A percentile compares a stretch with the other conserved stretches of the same genome.
Conservation (phyloP, 2,888 invertebrate species). For the Ditylenchus weischeri region DNA sequence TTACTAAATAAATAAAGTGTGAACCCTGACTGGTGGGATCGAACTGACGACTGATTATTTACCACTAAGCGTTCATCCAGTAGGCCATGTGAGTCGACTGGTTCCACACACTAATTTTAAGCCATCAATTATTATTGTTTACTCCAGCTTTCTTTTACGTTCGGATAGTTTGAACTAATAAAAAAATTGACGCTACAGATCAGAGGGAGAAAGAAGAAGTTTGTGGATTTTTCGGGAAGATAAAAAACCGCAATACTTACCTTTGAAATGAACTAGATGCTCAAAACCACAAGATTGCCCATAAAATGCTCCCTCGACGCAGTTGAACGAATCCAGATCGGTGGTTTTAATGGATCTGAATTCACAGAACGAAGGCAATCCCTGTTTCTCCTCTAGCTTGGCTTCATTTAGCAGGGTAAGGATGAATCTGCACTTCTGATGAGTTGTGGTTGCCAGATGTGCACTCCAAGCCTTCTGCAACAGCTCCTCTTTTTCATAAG, state of each 20-base stretch:
- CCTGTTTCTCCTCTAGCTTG: slow-evolving; percentile 8
- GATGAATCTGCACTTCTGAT: slow-evolving; percentile 15
- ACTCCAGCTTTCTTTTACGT: too few relatives aligned
- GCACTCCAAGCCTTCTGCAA: slow-evolving; percentile 16
- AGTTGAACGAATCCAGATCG: slow-evolving; percentile 1
- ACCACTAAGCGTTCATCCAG: too few relatives aligned
- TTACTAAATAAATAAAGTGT: too few relatives aligned
- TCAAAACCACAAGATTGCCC: slow-evolving; percentile 10
- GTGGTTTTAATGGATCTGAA: not conserved
- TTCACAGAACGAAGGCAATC: slow-evolving; percentile 9
- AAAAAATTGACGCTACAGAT: too few relatives aligned
- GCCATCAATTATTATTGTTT: too few relatives aligned
- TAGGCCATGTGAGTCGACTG: too few relatives aligned
- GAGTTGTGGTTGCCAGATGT: slow-evolving; percentile 14
- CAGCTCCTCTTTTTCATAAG: slow-evolving; percentile 11
- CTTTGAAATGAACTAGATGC: slow-evolving; percentile 13
- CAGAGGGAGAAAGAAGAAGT: too few relatives aligned
- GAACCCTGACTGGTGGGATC: too few relatives aligned
- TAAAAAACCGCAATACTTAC: not conserved
- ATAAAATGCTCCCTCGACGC: slow-evolving; percentile 8
- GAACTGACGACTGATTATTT: too few relatives aligned
- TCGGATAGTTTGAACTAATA: too few relatives aligned
- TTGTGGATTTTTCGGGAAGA: too few relatives aligned
- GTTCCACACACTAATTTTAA: too few relatives aligned
- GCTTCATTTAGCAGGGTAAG: slow-evolving; percentile 12